Conservation (phyloP, 1,140 invertebrate genomes). For the Oreohelix idahoensis region DNA sequence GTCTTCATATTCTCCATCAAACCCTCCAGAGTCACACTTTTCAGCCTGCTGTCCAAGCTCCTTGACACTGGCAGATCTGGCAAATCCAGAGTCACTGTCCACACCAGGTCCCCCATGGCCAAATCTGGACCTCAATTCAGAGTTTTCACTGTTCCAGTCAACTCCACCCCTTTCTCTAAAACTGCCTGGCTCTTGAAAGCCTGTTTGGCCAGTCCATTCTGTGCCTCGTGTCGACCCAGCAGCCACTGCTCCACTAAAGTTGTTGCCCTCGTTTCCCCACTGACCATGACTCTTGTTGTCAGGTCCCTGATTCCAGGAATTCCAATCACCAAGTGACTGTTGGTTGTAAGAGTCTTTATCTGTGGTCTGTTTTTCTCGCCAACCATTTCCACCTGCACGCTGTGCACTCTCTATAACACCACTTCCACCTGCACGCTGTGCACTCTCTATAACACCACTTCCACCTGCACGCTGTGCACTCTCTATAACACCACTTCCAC, state of each 20-base stretch:
- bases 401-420: slow-evolving; percentile 22
- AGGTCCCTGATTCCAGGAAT: neutral
- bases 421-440: neutral
- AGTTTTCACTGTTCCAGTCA: slow-evolving; percentile 2
- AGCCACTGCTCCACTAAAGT: neutral
- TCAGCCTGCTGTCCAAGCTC: neutral
- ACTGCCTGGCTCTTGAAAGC: slow-evolving; percentile 14
- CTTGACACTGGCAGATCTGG: slow-evolving; percentile 10
- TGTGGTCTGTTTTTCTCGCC: neutral
- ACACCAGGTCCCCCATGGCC: neutral
- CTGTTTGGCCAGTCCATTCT: slow-evolving; percentile 25
- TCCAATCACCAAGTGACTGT: neutral
- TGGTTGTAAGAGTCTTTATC: neutral
- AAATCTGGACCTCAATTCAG: neutral
- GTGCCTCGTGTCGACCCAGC: slow-evolving; percentile 29
- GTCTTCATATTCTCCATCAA: neutral
- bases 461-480: neutral
- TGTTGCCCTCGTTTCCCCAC: neutral
- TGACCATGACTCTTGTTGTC: neutral
- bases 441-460: slow-evolving; percentile 15
- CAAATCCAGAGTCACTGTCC: slow-evolving; percentile 21
- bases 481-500: slow-evolving; percentile 9
- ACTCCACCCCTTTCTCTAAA: slow-evolving; percentile 21
- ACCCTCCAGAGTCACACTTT: neutral
- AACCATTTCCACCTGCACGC: neutral